Conservation (phyloP, 1,140 invertebrate genomes). For the Episyrphus balteatus region DNA sequence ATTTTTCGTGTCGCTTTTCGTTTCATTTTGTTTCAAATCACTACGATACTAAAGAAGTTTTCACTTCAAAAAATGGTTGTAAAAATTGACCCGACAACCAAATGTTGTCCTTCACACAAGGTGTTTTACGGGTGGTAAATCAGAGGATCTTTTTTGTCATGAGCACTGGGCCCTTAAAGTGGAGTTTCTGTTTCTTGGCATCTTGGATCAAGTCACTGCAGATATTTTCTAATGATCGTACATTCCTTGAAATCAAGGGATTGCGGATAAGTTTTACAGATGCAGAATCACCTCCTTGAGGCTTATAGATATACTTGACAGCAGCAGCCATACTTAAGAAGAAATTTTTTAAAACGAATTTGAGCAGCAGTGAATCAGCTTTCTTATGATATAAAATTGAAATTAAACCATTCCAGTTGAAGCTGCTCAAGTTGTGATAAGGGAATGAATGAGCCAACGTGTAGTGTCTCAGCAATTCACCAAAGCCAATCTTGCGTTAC, state of each 20-base stretch:
- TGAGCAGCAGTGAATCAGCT: conserved; percentile 46
- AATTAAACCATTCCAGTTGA: too few species aligned
- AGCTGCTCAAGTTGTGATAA: too few species aligned
- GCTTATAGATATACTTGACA: conserved; percentile 73
- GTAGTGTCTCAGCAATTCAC: too few species aligned
- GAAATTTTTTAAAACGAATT: conserved; percentile 36
- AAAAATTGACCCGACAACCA: conserved; percentile 66
- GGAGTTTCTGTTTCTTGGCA: conserved; percentile 93
- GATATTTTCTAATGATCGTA: conserved; percentile 95
- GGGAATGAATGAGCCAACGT: too few species aligned
- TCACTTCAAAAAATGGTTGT: too few species aligned
- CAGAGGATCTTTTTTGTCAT: conserved; percentile 92
- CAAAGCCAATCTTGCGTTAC: too few species aligned
- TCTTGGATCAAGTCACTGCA: conserved; percentile 90
- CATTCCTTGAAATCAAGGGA: conserved; percentile 93
- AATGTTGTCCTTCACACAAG: conserved; percentile 99
- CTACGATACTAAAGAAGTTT: too few species aligned
- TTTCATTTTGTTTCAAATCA: too few species aligned
- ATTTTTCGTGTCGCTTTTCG: too few species aligned
- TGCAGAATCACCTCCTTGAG: conserved; percentile 66
- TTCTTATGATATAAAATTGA: conserved; percentile 21
- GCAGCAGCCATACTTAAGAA: conserved; percentile 42
- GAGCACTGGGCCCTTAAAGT: conserved; percentile 92
- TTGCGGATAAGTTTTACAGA: conserved; percentile 92
- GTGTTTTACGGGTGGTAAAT: conserved; percentile 98